Base-by-base conservation (phyloP, 2,888 invertebrate genomes). In the Orthosia gracilis region DNA sequence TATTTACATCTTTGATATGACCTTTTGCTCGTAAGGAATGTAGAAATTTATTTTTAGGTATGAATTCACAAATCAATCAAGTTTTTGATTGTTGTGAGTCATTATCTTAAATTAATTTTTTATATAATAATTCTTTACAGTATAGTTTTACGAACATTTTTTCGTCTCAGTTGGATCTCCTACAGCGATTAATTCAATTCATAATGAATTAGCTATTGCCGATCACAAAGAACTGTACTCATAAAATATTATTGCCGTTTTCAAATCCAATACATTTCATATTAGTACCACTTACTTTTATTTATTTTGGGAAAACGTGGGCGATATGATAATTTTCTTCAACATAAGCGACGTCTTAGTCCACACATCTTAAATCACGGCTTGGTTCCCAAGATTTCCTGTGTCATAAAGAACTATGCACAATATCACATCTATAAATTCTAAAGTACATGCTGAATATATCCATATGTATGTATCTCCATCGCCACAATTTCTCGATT, bases 351-450 rank as follows among this genome's bases (percentile, higher is more conserved):
- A 47, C 70, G 59, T 40, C 54, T 59, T 71, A 73, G 47, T 84
- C 73, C 66, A 73, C 84, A 85, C 77, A 55, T 84, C 71, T 83
- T 84, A 77, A 84, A 85, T 85, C 84, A 82, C 18, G 67, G 31
- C 15, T 69, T 69, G 73, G 65, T 85, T 85, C 82, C 74, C 84
- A 85, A 84, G 85, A 78, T 82, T 85, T 84, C 84, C 84, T 84
- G 72, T 65, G 26, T 70, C 82, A 76, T 85, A 79, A 85, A 85
- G 76, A 85, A 78, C 79, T 85, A 67, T 66, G 65, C 66, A 85
- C 85, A 84, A 84, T 85, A 85, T 85, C 79, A 82, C 52, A 72
- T 83, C 85, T 82, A 84, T 84, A 85, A 85, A 85, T 83, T 78
- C 73, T 70, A 70, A 82, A 85, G 82, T 77, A 79, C 82, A 64